Percentiles rank a stretch among this genome's conserved stretches.
These are phyloP conservation scores for Solenopsis invicta DNA, from an alignment of 1,140 invertebrate species.

Conservation along the genomic window DNA sequence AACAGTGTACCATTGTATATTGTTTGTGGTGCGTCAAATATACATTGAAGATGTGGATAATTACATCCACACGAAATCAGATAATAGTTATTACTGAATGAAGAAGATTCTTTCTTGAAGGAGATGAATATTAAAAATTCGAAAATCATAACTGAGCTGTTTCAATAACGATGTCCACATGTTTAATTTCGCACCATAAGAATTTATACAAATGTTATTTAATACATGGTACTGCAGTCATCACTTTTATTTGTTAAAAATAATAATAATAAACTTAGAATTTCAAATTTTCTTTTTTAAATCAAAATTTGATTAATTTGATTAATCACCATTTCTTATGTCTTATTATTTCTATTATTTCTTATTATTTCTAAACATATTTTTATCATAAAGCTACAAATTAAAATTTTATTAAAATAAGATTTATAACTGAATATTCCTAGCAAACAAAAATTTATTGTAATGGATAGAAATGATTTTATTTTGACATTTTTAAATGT, in stretches of 20 bases:
- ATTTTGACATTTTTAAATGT: too few relatives aligned
- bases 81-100: slow-evolving; percentile 22
- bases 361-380: background rate
- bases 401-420: background rate
- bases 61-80: background rate
- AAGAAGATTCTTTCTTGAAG: slow-evolving; percentile 37
- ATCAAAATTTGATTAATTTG: too few relatives aligned
- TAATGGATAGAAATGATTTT: too few relatives aligned
- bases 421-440: background rate
- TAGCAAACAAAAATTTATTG: too few relatives aligned
- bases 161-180: background rate
- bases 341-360: background rate
- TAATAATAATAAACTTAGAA: too few relatives aligned
- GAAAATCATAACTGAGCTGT: too few relatives aligned
- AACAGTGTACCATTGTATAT: slow-evolving; percentile 78
- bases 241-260: too few relatives aligned
- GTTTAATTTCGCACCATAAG: background rate
- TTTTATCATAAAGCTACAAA: background rate
- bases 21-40: slow-evolving; percentile 76
- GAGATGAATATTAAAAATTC: background rate
- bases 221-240: background rate
- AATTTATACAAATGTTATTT: slow-evolving; percentile 15
- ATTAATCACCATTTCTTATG: background rate
- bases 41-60: background rate
- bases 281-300: too few relatives aligned